A percentile compares a stretch with the other conserved stretches of the same genome.
Evolutionary conservation across 2,888 invertebrate species (phyloP).

Genomic region (Eristalis tenax): DNA sequence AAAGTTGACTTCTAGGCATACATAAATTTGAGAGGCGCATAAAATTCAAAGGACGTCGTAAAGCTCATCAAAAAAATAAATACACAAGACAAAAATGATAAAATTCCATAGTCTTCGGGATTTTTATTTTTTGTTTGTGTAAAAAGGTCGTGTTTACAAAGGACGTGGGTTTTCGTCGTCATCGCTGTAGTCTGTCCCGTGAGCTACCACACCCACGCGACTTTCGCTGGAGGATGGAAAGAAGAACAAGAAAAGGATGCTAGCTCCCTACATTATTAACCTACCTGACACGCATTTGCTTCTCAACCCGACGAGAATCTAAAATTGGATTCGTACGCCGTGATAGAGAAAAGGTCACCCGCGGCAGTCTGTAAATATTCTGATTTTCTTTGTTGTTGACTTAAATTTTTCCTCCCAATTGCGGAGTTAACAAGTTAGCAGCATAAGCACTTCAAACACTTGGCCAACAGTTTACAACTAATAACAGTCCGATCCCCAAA

Average conservation of each 20-base stretch:
- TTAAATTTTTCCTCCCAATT: neutral
- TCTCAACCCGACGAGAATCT: neutral
- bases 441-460: constrained; percentile 28
- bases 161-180: constrained; percentile 29
- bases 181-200: neutral
- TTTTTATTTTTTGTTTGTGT: too few relatives aligned
- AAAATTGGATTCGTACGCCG: neutral
- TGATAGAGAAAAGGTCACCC: neutral
- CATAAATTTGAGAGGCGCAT: neutral
- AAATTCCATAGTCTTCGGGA: constrained; percentile 13
- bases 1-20: neutral
- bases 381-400: neutral
- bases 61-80: neutral
- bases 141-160: constrained; percentile 36
- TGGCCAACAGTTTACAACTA: constrained; percentile 53
- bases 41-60: constrained; percentile 7
- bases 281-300: constrained; percentile 45
- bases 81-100: neutral
- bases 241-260: neutral
- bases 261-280: constrained; percentile 37
- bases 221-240: neutral
- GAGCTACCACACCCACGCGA: constrained; percentile 63
- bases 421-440: neutral
- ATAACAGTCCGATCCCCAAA: constrained; percentile 52
- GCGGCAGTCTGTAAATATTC: neutral